Percentiles rank a stretch among this genome's conserved stretches.
These are phyloP conservation scores for Pleuronectes platessa DNA, from an alignment of 2,113 vertebrate genomes.

Conservation along the genomic window DNA sequence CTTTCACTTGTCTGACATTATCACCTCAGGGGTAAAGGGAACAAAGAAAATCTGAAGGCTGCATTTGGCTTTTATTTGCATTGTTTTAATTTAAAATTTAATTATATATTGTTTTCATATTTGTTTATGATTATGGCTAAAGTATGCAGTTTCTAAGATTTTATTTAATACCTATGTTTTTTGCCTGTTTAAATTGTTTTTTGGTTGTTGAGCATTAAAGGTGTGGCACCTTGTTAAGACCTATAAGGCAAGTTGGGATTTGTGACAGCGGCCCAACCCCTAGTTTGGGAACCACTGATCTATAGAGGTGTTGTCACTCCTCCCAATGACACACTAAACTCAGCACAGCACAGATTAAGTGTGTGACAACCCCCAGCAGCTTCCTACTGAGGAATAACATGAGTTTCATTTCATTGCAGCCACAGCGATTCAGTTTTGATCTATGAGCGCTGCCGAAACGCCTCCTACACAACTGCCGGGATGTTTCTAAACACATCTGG, in stretches of 20 bases:
- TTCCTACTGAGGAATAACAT: neutral
- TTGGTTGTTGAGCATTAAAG: too few relatives aligned
- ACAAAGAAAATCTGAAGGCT: neutral
- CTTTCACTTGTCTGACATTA: neutral
- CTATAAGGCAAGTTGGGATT: too few relatives aligned
- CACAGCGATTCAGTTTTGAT: neutral
- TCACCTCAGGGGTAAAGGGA: neutral
- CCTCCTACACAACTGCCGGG: neutral
- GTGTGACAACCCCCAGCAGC: neutral
- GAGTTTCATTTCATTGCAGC: neutral
- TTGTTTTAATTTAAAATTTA: neutral
- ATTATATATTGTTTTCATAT: neutral
- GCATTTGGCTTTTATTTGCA: neutral
- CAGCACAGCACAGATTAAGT: neutral
- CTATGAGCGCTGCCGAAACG: neutral
- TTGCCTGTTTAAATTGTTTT: too few relatives aligned
- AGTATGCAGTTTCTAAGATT: too few relatives aligned
- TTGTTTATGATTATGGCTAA: too few relatives aligned
- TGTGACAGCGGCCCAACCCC: neutral
- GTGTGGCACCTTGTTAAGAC: too few relatives aligned
- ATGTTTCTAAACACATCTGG: neutral
- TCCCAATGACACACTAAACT: neutral
- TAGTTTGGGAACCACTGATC: neutral
- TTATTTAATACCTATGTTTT: too few relatives aligned
- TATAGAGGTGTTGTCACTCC: neutral